Conservation (phyloP, 2,797 vertebrate species). For the Acestrorhynchus altus region DNA sequence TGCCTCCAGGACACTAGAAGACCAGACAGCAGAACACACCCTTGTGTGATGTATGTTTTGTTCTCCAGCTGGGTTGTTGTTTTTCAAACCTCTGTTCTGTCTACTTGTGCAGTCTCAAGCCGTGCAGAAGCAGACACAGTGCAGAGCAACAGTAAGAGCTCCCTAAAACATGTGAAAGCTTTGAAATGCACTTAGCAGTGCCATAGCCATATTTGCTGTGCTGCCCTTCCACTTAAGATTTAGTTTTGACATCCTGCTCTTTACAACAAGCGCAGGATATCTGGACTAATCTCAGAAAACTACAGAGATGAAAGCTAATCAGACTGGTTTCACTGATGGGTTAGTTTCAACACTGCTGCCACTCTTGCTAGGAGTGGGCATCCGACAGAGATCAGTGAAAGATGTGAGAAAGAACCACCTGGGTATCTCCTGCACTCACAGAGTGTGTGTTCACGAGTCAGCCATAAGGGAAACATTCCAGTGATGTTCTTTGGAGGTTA, state of each 20-base stretch:
- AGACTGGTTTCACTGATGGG: not conserved
- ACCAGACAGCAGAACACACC: not conserved
- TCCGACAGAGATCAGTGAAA: not conserved
- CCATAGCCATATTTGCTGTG: not conserved
- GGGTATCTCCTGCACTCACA: not conserved
- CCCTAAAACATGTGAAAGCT: not conserved
- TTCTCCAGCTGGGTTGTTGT: not conserved
- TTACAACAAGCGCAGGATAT: not conserved
- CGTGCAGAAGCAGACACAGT: not conserved
- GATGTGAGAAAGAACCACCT: not conserved
- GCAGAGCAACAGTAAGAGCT: not conserved
- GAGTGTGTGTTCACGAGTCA: not conserved
- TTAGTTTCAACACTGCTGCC: not conserved
- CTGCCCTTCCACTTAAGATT: not conserved
- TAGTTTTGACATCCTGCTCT: not conserved
- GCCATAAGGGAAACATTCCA: not conserved
- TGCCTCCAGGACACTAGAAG: not conserved
- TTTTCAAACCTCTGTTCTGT: not conserved
- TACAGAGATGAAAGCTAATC: not conserved
- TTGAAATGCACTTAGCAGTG: not conserved
- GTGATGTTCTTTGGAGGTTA: not conserved
- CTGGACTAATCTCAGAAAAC: not conserved
- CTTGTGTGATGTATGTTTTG: not conserved
- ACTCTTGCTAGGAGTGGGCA: not conserved
- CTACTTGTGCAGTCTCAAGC: not conserved